Base-by-base conservation (phyloP, 2,113 vertebrate species). In the Herpetotheres cachinnans region DNA sequence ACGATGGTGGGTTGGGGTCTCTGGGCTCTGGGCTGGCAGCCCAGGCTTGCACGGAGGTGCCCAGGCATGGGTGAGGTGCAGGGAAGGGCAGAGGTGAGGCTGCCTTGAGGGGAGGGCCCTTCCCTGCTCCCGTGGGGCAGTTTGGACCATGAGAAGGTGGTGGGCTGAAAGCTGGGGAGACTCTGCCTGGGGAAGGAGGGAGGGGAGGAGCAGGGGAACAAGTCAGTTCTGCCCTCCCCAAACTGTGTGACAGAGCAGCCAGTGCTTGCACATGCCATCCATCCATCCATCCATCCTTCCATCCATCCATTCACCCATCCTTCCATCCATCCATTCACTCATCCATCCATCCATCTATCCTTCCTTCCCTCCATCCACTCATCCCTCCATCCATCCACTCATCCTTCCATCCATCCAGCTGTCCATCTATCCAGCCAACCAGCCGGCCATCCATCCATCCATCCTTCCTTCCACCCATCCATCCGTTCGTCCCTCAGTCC, bases 401-500 rank as follows among this genome's bases (percentile, higher is more conserved):
- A 13, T 55, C 11, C 38, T 3, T 18, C 17, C 11, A 13, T 20
- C 24, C 16, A 2, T 65, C 76, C 13, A 5, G 92, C 85, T 55
- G 8, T 74, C 65, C 87, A 58, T 81, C 80, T 66, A 11, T 40
- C 42, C 12, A 4, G n/a, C 34, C 52, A 7, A 18, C 8, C 30
- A 11, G 34, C 42, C 12, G 3, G n/a, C 34, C 52, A 7, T 22
- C 8, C 30, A 3, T 11, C 32, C 17, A 1, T n/a, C 20, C 30
- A 8, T 40, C 47, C n/a, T 6, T 42, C 67, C 22, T 10, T 47
- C 56, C 14, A 0, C 29, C 49, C 6, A 3, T 42, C 25, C 19
- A 9, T 6, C 19, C 3, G 1, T 25, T 9, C 27, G 6, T 18
- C 13, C 16, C 3, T 13, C 18, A 13, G 6, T 36, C 21, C 24